Base-by-base conservation (phyloP, 2,888 invertebrate species). In the Biston stratarius region DNA sequence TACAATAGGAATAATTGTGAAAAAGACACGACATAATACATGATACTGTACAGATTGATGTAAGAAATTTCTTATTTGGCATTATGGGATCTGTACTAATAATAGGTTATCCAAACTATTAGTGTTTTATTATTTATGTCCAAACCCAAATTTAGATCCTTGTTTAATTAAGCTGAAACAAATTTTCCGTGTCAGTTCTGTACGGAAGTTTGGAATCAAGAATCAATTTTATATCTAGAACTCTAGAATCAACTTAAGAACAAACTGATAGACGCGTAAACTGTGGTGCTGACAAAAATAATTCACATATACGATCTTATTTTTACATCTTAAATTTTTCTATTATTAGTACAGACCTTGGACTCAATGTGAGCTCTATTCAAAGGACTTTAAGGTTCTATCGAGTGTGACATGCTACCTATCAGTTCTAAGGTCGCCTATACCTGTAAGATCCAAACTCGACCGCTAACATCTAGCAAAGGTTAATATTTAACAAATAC, bases 331-430 rank as follows among this genome's bases (percentile, higher is more conserved):
- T 14, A 1, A n/a, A 5, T 12, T n/a, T 44, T n/a, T n/a, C 49
- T 24, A 77, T 78, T 77, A 73, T 71, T 67, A 73, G 74, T 10
- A 55, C 33, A 55, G 55, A 38, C 36, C 34, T 58, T 49, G 69
- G 72, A 76, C 77, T 77, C 77, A 71, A 77, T 75, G 82, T 80
- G 82, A 81, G 80, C 78, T 77, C 79, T 74, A 75, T 74, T 75
- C 65, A 74, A 77, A 74, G 73, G 69, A 74, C 70, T 72, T n/a
- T 51, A 66, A 69, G 74, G 65, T 62, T 71, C 69, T 72, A 76
- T 73, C 73, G 75, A 76, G 72, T 74, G 76, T 74, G 57, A 45
- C 42, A 71, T 68, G 73, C 75, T 74, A 73, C 63, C 77, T 77
- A 75, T 73, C 74, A 74, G 76, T 76, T 74, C 77, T 77, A 77